Conservation (phyloP, 2,888 invertebrate species). For the Pteria penguin region DNA sequence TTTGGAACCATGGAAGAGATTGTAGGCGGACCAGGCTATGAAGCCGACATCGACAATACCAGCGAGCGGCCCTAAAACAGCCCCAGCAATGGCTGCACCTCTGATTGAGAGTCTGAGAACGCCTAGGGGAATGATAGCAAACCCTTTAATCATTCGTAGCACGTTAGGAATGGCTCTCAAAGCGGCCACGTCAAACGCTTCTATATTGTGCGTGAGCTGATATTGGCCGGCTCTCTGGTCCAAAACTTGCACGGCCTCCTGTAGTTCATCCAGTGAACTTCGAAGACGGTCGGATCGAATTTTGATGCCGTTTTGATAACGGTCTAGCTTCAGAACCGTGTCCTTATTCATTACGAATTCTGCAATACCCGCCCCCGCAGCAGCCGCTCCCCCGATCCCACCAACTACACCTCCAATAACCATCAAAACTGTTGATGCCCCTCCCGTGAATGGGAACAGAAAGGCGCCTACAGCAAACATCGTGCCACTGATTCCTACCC, state of each 20-base stretch:
- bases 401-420: constrained; percentile 26
- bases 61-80: constrained; percentile 20
- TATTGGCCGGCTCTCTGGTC: not conserved
- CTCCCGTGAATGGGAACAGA: constrained; percentile 10
- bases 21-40: constrained; percentile 6
- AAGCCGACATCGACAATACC: constrained; percentile 18
- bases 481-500: not conserved
- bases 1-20: constrained; percentile 7
- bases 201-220: constrained; percentile 1
- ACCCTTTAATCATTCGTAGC: constrained; percentile 14
- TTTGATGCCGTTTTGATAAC: constrained; percentile 1
- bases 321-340: constrained; percentile 2
- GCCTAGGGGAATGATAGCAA: constrained; percentile 21
- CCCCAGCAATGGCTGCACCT: constrained; percentile 16
- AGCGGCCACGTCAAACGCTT: constrained; percentile 8
- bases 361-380: constrained; percentile 20
- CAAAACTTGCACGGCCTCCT: not conserved
- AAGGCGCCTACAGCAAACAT: constrained; percentile 12
- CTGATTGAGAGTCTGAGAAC: constrained; percentile 19
- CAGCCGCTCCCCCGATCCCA: constrained; percentile 16
- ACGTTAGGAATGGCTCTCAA: constrained; percentile 14
- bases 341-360: constrained; percentile 17
- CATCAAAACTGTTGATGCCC: constrained; percentile 14
- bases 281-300: constrained; percentile 4
- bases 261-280: not conserved